These are phyloP conservation scores for Drosophila takahashii DNA, from an alignment of 1,140 invertebrate genomes.

Conservation along the genomic window DNA sequence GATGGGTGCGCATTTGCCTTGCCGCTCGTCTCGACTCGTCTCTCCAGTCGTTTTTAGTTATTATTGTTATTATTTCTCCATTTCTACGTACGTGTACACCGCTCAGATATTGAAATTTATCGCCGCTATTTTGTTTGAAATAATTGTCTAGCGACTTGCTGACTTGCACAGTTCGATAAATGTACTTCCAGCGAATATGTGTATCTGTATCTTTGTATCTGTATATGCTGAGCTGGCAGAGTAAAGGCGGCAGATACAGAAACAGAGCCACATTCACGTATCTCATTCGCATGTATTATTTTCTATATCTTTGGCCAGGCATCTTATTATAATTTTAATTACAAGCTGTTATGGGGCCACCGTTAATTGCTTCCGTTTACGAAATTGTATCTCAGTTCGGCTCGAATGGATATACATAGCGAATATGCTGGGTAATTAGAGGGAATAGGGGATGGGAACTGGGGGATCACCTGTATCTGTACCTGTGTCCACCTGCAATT, in stretches of 20 bases:
- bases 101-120: slow-evolving; percentile 79
- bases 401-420: slow-evolving; percentile 9
- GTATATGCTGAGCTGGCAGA: slow-evolving; percentile 21
- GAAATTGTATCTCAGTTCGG: slow-evolving; percentile 53
- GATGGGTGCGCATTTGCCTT: slow-evolving; percentile 54
- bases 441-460: neutral
- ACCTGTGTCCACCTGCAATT: slow-evolving; percentile 20
- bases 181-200: slow-evolving; percentile 59
- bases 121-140: slow-evolving; percentile 77
- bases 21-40: slow-evolving; percentile 40
- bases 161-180: slow-evolving; percentile 65
- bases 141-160: slow-evolving; percentile 66
- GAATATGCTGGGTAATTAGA: slow-evolving; percentile 30
- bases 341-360: slow-evolving; percentile 74
- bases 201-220: slow-evolving; percentile 21
- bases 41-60: slow-evolving; percentile 69
- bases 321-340: slow-evolving; percentile 84
- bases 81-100: slow-evolving; percentile 65
- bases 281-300: slow-evolving; percentile 65
- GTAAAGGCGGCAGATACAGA: slow-evolving; percentile 23
- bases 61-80: slow-evolving; percentile 81
- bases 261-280: slow-evolving; percentile 44
- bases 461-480: neutral
- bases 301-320: slow-evolving; percentile 70
- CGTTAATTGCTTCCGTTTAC: slow-evolving; percentile 81